phyloP scores from a whole-genome alignment of 2,113 vertebrate species.

The Corythornis cristatus region DNA sequence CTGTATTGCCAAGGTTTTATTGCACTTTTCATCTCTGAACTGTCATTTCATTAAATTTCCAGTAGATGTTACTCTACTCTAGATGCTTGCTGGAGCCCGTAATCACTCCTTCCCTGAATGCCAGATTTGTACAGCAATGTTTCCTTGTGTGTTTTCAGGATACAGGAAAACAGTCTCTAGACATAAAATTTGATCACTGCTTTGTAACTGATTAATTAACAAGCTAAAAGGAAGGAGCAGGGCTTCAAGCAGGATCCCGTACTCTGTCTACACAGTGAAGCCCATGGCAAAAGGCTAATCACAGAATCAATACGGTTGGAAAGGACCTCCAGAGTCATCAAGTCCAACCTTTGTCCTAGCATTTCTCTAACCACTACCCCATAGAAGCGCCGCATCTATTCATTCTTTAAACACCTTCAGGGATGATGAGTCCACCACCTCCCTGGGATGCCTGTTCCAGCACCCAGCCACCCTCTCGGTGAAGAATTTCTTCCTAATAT shows the following conservation, averaged over 20 bases:
- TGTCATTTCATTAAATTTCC: constrained; percentile 19
- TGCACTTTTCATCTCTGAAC: background rate
- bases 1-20: background rate
- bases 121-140: background rate
- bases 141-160: background rate
- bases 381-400: too few species aligned
- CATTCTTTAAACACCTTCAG: too few species aligned
- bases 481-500: too few species aligned
- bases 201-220: background rate
- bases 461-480: too few species aligned
- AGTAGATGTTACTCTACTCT: constrained; percentile 23
- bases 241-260: accelerated
- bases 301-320: too few species aligned
- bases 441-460: too few species aligned
- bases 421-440: too few species aligned
- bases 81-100: background rate
- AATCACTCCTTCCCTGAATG: background rate
- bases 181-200: background rate
- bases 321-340: too few species aligned
- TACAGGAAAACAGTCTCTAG: background rate
- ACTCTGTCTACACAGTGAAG: background rate
- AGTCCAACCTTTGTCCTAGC: too few species aligned
- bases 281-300: background rate
- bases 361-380: too few species aligned
- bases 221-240: background rate